A percentile compares a stretch with the other conserved stretches of the same genome.
phyloP scores from a whole-genome alignment of 2,797 vertebrate species.

The Mormyrops attenuatus region DNA sequence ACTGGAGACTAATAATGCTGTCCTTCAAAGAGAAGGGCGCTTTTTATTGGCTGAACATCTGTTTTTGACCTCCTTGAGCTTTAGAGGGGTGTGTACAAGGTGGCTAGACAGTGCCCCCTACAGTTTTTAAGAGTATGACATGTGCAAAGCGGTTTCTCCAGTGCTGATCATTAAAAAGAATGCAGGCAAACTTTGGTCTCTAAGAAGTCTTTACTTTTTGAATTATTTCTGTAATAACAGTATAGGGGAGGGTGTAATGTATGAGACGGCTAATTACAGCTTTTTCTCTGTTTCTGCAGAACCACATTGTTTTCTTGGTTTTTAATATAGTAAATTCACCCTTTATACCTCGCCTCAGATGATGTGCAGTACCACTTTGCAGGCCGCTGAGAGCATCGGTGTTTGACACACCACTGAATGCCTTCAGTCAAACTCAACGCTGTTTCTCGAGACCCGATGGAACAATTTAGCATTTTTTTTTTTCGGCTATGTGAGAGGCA shows the following conservation, averaged over 20 bases:
- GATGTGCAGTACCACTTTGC: not conserved
- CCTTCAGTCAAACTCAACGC: not conserved
- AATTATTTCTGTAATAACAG: not conserved
- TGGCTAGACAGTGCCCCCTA: constrained; percentile 22
- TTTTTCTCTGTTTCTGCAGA: not conserved
- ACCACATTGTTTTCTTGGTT: not conserved
- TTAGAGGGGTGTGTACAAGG: not conserved
- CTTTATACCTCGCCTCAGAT: not conserved
- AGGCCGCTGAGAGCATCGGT: too few species aligned
- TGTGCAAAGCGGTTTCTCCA: not conserved
- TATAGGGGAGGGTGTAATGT: not conserved
- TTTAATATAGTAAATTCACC: not conserved
- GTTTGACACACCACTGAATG: not conserved
- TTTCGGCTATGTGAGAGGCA: not conserved
- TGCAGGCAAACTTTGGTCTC: not conserved
- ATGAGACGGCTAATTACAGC: not conserved
- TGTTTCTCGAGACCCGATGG: not conserved
- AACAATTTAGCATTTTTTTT: not conserved
- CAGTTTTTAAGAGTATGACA: not conserved
- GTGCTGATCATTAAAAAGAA: not conserved
- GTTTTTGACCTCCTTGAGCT: not conserved
- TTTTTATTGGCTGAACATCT: constrained; percentile 25
- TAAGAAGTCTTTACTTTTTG: not conserved
- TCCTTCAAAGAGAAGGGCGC: constrained; percentile 44
- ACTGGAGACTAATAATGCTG: constrained; percentile 50